These are phyloP conservation scores for Vimba vimba DNA, from an alignment of 2,113 vertebrate species.

Conservation along the genomic window DNA sequence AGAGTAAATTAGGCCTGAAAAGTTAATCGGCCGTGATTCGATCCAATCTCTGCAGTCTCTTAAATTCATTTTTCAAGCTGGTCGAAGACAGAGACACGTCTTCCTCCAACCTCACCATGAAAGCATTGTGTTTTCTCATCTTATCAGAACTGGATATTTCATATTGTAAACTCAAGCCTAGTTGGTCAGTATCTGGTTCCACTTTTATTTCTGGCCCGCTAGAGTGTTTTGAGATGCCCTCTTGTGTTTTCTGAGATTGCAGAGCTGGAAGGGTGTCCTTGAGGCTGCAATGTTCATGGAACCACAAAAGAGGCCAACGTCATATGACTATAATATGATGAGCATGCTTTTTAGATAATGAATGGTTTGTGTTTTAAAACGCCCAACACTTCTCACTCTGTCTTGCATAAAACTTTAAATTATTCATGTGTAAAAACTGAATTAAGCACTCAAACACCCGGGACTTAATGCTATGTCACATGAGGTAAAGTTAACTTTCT, in stretches of 20 bases:
- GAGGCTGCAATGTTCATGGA: constrained; percentile 47
- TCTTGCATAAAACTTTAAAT: constrained; percentile 4
- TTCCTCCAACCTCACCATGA: constrained; percentile 1
- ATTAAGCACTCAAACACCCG: neutral
- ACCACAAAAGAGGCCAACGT: constrained; percentile 38
- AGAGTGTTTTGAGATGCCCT: constrained; percentile 46
- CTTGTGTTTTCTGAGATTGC: constrained; percentile 31
- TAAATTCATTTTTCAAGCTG: constrained; percentile 49
- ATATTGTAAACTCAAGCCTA: constrained; percentile 66
- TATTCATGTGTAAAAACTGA: neutral
- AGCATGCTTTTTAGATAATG: constrained; percentile 46
- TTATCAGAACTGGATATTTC: constrained; percentile 61
- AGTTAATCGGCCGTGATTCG: constrained; percentile 57
- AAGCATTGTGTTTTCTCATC: constrained; percentile 6
- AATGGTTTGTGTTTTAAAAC: constrained; percentile 8
- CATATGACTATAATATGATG: constrained; percentile 50
- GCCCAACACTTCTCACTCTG: neutral
- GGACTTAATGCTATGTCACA: neutral
- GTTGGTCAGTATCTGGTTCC: constrained; percentile 26
- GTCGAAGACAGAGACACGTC: constrained; percentile 29
- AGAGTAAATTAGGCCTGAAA: constrained; percentile 56
- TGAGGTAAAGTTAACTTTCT: neutral
- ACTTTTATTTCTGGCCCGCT: neutral
- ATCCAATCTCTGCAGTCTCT: constrained; percentile 37
- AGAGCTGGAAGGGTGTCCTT: constrained; percentile 53